Evolutionary conservation across 2,797 vertebrate genomes (phyloP), one percentile per base, ranked within the genome.

Genomic region (Borostomias antarcticus): DNA sequence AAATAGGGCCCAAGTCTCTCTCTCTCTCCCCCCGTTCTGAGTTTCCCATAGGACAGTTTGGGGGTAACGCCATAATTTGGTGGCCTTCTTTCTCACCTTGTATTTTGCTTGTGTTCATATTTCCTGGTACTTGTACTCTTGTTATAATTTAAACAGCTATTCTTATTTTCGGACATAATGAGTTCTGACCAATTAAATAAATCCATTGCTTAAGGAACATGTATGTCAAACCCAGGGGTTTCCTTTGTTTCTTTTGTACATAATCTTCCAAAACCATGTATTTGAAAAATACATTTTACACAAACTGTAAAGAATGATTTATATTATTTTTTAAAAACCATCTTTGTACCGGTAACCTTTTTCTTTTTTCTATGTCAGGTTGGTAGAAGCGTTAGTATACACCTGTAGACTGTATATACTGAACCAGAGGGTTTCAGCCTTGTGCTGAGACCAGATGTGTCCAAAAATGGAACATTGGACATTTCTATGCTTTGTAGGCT

Each of bases 221-320:
- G 89, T 90, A 70, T 86, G 87, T 85, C 85, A 81, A 82, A 87
- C 77, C 91, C 91, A 91, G 93, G 92, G 90, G 87, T 93, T 91
- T 68, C 81, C 86, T 79, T 70, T 69, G 74, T 83, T 83, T 85
- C 86, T 89, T 85, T 89, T 98, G 95, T 98, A 98, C 89, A 98
- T 97, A 96, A 85, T 89, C 89, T 92, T 93, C 90, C 89, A 85
- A 84, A 80, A 89, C 85, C 85, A 79, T 95, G 95, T 95, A 94
- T 95, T 93, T 94, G 86, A 90, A 93, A 94, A 92, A 82, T 85
- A 85, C 89, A 88, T 93, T 96, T 98, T 96, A 92, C 95, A 96
- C 92, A 89, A 88, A 92, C 92, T 94, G 93, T 97, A 95, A 96
- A 90, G 89, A 92, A 92, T 94, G 91, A 96, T 95, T 97, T 93